These are phyloP conservation scores for Argynnis bischoffii DNA, from an alignment of 2,888 invertebrate genomes.

Conservation along the genomic window DNA sequence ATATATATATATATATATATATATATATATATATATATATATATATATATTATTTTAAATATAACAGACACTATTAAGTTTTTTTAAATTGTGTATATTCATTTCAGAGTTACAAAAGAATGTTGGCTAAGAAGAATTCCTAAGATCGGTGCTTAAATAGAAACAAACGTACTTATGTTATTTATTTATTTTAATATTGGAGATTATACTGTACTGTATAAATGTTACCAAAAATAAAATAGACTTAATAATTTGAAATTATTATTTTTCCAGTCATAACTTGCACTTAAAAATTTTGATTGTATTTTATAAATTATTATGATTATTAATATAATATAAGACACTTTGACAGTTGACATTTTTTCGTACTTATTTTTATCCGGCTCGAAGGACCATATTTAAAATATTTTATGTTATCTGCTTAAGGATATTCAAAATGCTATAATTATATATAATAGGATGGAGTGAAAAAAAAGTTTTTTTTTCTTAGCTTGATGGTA, in stretches of 20 bases:
- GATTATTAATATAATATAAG: too few species aligned
- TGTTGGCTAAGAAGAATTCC: conserved; percentile 17
- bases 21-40: too few species aligned
- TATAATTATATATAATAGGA: too few species aligned
- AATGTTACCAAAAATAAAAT: conserved; percentile 13
- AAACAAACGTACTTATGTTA: neutral
- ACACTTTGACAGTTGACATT: too few species aligned
- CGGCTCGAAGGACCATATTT: conserved; percentile 4
- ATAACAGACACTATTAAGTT: too few species aligned
- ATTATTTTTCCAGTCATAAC: neutral
- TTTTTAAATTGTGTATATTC: neutral
- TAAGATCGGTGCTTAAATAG: neutral
- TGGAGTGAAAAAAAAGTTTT: too few species aligned
- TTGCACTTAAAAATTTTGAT: too few species aligned
- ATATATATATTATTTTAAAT: too few species aligned
- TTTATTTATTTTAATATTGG: conserved; percentile 6
- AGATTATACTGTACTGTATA: conserved; percentile 15
- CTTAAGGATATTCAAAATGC: neutral
- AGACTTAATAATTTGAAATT: neutral
- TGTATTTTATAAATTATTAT: too few species aligned
- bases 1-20: too few species aligned
- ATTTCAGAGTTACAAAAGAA: conserved; percentile 16
- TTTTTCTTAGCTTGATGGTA: too few species aligned
- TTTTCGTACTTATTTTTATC: neutral
- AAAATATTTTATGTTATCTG: neutral